These are phyloP conservation scores for Trisateles emortualis DNA, from an alignment of 2,888 invertebrate species.

Conservation along the genomic window DNA sequence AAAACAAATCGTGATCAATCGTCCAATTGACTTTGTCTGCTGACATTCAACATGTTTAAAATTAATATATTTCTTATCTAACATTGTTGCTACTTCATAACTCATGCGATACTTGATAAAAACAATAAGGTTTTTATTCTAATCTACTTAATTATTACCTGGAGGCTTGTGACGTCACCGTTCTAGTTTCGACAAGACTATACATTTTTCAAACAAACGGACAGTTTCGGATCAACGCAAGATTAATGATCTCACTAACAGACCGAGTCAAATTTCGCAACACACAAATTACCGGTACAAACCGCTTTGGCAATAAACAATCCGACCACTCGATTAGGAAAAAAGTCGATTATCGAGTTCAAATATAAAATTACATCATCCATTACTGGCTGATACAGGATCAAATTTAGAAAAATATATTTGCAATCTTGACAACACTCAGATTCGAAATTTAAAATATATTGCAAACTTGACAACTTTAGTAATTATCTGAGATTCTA, in stretches of 20 bases:
- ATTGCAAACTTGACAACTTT: too few relatives aligned
- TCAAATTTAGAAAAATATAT: constrained; percentile 24
- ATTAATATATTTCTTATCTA: constrained; percentile 37
- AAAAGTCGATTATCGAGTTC: constrained; percentile 50
- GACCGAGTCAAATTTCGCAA: constrained; percentile 72
- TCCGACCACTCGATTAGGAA: constrained; percentile 57
- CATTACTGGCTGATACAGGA: constrained; percentile 28
- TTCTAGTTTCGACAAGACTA: constrained; percentile 57
- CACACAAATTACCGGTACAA: constrained; percentile 66
- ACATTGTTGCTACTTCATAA: constrained; percentile 36
- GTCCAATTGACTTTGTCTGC: constrained; percentile 20
- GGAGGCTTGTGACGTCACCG: constrained; percentile 57
- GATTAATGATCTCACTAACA: constrained; percentile 76
- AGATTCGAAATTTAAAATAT: constrained; percentile 4
- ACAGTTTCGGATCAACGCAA: constrained; percentile 73
- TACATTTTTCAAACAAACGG: constrained; percentile 72
- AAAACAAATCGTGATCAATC: constrained; percentile 32
- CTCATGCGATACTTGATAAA: constrained; percentile 36
- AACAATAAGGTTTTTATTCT: constrained; percentile 43
- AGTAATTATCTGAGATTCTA: too few relatives aligned
- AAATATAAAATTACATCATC: constrained; percentile 49
- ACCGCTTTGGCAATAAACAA: constrained; percentile 68
- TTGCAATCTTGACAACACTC: background rate
- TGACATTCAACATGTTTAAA: constrained; percentile 28
- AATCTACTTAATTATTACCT: constrained; percentile 55